Evolutionary conservation across 1,140 invertebrate species (phyloP), one percentile per base, ranked within the genome.

Genomic region (Procambarus virginalis): DNA sequence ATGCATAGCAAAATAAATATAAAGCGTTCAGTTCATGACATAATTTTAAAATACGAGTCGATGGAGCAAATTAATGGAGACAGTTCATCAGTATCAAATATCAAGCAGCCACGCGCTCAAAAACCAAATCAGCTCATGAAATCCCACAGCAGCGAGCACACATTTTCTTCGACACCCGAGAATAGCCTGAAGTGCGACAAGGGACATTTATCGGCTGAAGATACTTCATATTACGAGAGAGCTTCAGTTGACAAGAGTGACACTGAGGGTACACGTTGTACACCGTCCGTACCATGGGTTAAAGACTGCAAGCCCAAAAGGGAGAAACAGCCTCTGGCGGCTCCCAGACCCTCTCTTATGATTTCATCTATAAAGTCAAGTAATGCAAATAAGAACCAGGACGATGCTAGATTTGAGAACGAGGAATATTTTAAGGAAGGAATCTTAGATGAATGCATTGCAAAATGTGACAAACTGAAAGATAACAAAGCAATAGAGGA

Each of bases 21-120:
- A 48, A 78, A 45, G 49, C 58, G 58, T 34, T 86, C 84, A 20
- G 84, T 86, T 20, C 84, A 86, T 10, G 76, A 86, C 76, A 86
- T 86, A 10, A 64, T 86, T 22, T 20, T 60, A 1, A 86, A 79
- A 79, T 86, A 86, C n/a, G 84, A 86, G 46, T 45, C 76, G 14
- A 75, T 86, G 55, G 84, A 86, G 12, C 75, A 64, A 55, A 4
- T 34, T 8, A 86, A 86, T 17, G 9, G 20, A 5, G 9, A 78
- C 45, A 12, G 3, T 4, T 49, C 76, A 48, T 17, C 76, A 78
- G 49, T 17, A 12, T 20, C 60, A 64, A 6, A 20, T 20, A 22
- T 9, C 51, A 81, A 79, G 12, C 55, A 9, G 0, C 76, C 45
- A 46, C 49, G 0, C n/a, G 0, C n/a, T 46, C 48, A 45, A n/a